phyloP scores from a whole-genome alignment of 2,797 vertebrate species.

The Sylvilagus floridanus region DNA sequence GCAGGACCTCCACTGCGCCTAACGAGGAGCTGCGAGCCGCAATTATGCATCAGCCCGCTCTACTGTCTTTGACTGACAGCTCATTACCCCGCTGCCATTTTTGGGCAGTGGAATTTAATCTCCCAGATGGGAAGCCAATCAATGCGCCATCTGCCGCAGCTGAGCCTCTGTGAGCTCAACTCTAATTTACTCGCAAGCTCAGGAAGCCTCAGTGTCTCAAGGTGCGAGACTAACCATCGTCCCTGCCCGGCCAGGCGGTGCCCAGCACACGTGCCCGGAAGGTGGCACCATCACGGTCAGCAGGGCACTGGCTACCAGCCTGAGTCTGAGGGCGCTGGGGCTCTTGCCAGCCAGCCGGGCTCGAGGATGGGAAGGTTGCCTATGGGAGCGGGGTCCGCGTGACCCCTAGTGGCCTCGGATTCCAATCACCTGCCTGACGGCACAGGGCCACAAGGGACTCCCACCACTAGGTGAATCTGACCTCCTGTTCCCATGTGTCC shows the following conservation, averaged over 20 bases:
- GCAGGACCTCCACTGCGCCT: slow-evolving; percentile 86
- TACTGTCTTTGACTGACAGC: slow-evolving; percentile 90
- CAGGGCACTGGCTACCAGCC: background rate
- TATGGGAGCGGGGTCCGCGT: slow-evolving; percentile 80
- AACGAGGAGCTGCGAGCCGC: slow-evolving; percentile 89
- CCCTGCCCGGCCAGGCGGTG: slow-evolving; percentile 86
- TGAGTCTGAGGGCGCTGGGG: background rate
- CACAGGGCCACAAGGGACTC: slow-evolving; percentile 69
- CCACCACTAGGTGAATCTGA: slow-evolving; percentile 76
- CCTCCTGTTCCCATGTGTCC: slow-evolving; percentile 80
- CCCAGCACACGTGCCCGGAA: background rate
- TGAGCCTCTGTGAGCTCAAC: slow-evolving; percentile 91
- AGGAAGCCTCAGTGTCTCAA: slow-evolving; percentile 91
- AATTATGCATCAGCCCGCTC: slow-evolving; percentile 86
- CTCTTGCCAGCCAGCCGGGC: slow-evolving; percentile 58
- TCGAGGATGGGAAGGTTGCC: slow-evolving; percentile 66
- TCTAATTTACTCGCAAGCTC: slow-evolving; percentile 97
- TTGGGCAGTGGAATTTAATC: slow-evolving; percentile 92
- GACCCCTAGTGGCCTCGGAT: slow-evolving; percentile 82
- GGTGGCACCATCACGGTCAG: background rate
- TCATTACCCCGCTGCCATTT: slow-evolving; percentile 91
- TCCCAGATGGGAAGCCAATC: slow-evolving; percentile 96
- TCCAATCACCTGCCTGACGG: slow-evolving; percentile 80
- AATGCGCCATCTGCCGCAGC: slow-evolving; percentile 92
- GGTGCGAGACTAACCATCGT: slow-evolving; percentile 92